Evolutionary conservation across 2,797 vertebrate genomes (phyloP).

Genomic region (Tokudaia muenninki): DNA sequence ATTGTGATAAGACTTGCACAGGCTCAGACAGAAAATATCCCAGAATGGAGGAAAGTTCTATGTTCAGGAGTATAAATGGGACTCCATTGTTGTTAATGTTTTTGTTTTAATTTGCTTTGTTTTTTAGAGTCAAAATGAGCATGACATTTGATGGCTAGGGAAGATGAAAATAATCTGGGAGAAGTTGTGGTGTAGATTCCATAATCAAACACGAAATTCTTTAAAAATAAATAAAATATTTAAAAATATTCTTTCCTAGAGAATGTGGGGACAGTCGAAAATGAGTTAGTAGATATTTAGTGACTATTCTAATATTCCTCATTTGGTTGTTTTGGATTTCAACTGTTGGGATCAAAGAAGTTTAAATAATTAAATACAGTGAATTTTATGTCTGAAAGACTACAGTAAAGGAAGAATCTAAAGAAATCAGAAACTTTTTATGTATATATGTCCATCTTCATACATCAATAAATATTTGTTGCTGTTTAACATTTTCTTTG

Average conservation of each 20-base stretch:
- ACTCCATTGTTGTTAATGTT: too few species aligned
- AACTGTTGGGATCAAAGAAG: background rate
- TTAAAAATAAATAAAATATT: background rate
- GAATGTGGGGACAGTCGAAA: background rate
- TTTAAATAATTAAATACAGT: conserved; percentile 33
- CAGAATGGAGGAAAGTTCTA: background rate
- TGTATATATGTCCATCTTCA: background rate
- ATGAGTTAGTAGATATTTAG: background rate
- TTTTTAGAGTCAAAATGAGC: background rate
- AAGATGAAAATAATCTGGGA: background rate
- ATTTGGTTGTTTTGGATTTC: background rate
- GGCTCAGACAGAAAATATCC: background rate
- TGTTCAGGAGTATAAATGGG: background rate
- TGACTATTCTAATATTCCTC: background rate
- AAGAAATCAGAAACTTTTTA: background rate
- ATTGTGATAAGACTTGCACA: background rate
- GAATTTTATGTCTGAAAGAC: background rate
- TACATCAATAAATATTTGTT: background rate
- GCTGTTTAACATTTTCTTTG: background rate
- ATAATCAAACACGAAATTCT: background rate
- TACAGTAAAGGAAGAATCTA: background rate
- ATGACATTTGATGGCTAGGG: background rate
- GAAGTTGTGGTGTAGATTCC: background rate
- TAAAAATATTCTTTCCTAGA: background rate
- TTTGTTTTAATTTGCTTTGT: background rate